A percentile compares a stretch with the other conserved stretches of the same genome.
Evolutionary conservation across 2,113 vertebrate species (phyloP).

Genomic region (Heterochromis multidens): DNA sequence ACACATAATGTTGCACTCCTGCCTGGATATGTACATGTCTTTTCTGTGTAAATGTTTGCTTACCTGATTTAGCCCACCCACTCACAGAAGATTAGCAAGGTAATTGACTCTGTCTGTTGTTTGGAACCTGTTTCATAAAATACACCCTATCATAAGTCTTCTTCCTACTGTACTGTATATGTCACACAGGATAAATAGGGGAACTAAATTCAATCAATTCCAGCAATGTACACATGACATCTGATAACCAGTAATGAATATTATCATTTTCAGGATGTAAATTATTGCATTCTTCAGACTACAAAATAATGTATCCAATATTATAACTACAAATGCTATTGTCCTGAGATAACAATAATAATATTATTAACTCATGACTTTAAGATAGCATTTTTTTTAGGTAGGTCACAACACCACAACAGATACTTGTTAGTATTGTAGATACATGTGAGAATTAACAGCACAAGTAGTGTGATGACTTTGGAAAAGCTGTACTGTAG

Average conservation of each 20-base stretch:
- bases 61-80: not conserved
- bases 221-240: not conserved
- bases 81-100: not conserved
- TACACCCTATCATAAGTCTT: not conserved
- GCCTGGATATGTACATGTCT: not conserved
- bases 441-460: not conserved
- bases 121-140: not conserved
- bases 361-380: not conserved
- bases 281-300: not conserved
- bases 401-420: not conserved
- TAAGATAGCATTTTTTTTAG: not conserved
- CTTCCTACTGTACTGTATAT: too few species aligned
- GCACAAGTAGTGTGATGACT: not conserved
- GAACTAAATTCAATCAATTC: not conserved
- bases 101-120: not conserved
- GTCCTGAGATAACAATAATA: not conserved
- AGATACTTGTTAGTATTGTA: not conserved
- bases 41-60: not conserved
- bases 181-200: too few species aligned
- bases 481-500: not conserved
- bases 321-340: not conserved
- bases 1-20: not conserved
- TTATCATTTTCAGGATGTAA: not conserved
- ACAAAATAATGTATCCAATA: not conserved
- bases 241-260: not conserved